Percentiles rank a stretch among this genome's conserved stretches.
Evolutionary conservation across 2,113 vertebrate species (phyloP).

Genomic region (Calypte anna): DNA sequence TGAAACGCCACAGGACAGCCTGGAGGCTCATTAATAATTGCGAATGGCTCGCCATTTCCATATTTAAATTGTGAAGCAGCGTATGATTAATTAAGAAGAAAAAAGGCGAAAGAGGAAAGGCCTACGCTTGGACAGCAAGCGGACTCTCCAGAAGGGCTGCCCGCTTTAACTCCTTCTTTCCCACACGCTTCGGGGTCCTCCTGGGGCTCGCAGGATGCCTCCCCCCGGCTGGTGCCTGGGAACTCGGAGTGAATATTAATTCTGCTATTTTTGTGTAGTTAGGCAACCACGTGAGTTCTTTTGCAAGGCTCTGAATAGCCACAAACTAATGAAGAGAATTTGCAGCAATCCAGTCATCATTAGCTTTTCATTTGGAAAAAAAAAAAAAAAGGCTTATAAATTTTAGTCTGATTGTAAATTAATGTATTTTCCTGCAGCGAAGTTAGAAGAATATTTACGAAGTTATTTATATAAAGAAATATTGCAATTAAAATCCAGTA

Average conservation of each 20-base stretch:
- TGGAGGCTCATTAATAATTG: conserved; percentile 68
- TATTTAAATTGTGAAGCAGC: conserved; percentile 50
- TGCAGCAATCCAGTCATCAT: background rate
- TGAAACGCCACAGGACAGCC: conserved; percentile 45
- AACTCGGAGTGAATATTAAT: conserved; percentile 33
- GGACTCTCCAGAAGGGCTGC: background rate
- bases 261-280: background rate
- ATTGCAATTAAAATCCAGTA: background rate
- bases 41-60: conserved; percentile 47
- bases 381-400: background rate
- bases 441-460: background rate
- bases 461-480: background rate
- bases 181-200: background rate
- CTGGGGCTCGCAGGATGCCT: background rate
- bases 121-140: background rate
- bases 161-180: conserved; percentile 27
- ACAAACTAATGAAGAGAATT: background rate
- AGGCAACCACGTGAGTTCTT: conserved; percentile 9
- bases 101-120: background rate
- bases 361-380: background rate
- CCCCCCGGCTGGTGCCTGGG: background rate
- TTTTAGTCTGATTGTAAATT: background rate
- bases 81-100: conserved; percentile 69
- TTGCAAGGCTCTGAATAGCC: background rate
- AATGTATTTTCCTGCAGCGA: background rate